Evolutionary conservation across 2,797 vertebrate genomes (phyloP).

Genomic region (Danio tinwini): DNA sequence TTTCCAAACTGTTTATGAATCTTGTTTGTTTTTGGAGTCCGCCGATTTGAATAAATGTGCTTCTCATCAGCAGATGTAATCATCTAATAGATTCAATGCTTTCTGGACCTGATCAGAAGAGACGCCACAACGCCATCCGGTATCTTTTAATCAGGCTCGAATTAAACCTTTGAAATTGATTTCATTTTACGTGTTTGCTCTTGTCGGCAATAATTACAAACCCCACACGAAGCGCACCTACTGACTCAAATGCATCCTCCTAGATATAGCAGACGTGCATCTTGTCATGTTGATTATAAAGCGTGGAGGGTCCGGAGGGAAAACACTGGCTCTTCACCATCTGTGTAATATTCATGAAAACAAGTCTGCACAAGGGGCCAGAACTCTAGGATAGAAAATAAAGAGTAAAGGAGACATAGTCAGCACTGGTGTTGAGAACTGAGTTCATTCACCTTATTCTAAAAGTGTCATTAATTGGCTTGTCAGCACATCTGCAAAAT

Average conservation of each 20-base stretch:
- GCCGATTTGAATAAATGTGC: constrained; percentile 40
- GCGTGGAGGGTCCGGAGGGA: constrained; percentile 74
- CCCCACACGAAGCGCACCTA: constrained; percentile 73
- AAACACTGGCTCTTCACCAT: constrained; percentile 77
- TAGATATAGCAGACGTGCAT: constrained; percentile 73
- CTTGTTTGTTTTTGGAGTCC: constrained; percentile 41
- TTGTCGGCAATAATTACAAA: constrained; percentile 82
- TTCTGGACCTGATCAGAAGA: constrained; percentile 52
- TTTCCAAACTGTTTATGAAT: constrained; percentile 8
- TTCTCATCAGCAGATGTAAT: constrained; percentile 67
- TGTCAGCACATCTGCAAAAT: constrained; percentile 59
- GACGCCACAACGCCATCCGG: constrained; percentile 63
- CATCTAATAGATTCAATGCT: constrained; percentile 68
- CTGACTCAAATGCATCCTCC: constrained; percentile 77
- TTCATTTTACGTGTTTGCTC: constrained; percentile 82
- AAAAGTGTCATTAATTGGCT: constrained; percentile 66
- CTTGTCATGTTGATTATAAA: constrained; percentile 80
- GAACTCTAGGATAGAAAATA: constrained; percentile 26
- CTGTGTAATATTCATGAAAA: constrained; percentile 76
- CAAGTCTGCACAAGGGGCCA: constrained; percentile 69
- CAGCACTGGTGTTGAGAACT: constrained; percentile 56
- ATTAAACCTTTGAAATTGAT: constrained; percentile 82
- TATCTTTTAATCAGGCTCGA: constrained; percentile 72
- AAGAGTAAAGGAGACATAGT: constrained; percentile 54
- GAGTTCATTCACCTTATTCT: constrained; percentile 69